A percentile compares a stretch with the other conserved stretches of the same genome.
Conservation (phyloP, 2,888 invertebrate genomes). For the Agrochola lychnidis region DNA sequence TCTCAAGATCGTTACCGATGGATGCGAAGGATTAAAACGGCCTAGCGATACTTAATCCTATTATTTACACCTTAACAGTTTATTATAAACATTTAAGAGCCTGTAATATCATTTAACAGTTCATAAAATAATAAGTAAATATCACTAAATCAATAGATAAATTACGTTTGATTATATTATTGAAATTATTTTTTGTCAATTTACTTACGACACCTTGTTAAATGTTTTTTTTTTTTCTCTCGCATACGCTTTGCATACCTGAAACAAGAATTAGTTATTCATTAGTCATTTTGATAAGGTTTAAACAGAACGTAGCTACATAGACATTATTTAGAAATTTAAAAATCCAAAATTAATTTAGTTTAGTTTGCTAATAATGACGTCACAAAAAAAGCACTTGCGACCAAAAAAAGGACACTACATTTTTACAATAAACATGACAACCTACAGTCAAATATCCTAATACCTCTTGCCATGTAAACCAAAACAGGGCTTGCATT, state of each 20-base stretch:
- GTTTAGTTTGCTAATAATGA: not conserved
- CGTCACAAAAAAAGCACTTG: slow-evolving; percentile 10
- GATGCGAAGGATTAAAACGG: slow-evolving; percentile 20
- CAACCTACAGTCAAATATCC: not conserved
- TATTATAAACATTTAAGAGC: slow-evolving; percentile 42
- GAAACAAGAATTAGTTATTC: slow-evolving; percentile 56
- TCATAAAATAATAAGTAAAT: slow-evolving; percentile 50
- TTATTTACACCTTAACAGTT: slow-evolving; percentile 37
- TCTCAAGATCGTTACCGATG: slow-evolving; percentile 8
- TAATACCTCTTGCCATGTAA: not conserved
- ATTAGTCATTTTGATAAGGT: slow-evolving; percentile 49
- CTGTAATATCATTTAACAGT: slow-evolving; percentile 24
- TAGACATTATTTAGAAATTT: too few species aligned
- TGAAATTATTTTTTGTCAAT: slow-evolving; percentile 30
- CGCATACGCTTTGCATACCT: slow-evolving; percentile 62
- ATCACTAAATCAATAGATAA: slow-evolving; percentile 50
- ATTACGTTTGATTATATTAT: slow-evolving; percentile 35
- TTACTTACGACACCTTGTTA: slow-evolving; percentile 47
- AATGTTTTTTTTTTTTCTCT: slow-evolving; percentile 30
- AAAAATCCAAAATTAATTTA: not conserved
- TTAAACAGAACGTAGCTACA: not conserved
- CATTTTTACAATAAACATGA: not conserved
- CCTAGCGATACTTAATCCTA: slow-evolving; percentile 41
- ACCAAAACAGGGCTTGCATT: not conserved
- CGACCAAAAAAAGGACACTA: not conserved